A percentile compares a stretch with the other conserved stretches of the same genome.
Conservation (phyloP, 2,113 vertebrate genomes). For the Phoxinus phoxinus region DNA sequence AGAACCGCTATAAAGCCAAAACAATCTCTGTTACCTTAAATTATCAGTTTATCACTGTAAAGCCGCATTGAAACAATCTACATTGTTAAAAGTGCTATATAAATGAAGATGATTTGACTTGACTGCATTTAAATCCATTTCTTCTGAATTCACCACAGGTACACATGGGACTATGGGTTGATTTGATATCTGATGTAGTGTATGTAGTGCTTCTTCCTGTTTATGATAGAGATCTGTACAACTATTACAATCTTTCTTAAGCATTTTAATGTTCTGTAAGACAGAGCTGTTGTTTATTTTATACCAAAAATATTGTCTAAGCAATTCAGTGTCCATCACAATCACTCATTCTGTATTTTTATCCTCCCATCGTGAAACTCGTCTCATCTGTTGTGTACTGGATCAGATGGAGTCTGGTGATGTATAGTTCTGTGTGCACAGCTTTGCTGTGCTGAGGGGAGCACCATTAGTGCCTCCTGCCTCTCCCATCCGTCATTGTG, state of each 20-base stretch:
- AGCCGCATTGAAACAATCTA: no score
- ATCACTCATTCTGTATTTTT: not conserved
- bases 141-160: no score
- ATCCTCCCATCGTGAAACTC: not conserved
- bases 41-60: no score
- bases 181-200: no score
- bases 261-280: not conserved
- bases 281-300: no score
- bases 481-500: constrained; percentile 11
- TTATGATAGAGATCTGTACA: not conserved
- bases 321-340: not conserved
- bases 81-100: no score
- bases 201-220: no score
- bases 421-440: constrained; percentile 23
- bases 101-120: no score
- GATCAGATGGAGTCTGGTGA: constrained; percentile 39
- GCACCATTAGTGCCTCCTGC: constrained; percentile 32
- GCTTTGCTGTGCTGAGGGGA: constrained; percentile 29
- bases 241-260: not conserved
- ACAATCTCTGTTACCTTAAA: no score
- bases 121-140: no score
- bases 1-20: no score
- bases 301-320: not conserved
- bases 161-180: no score
- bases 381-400: not conserved